phyloP scores from a whole-genome alignment of 2,888 invertebrate species.

The Epicampocera succincta region DNA sequence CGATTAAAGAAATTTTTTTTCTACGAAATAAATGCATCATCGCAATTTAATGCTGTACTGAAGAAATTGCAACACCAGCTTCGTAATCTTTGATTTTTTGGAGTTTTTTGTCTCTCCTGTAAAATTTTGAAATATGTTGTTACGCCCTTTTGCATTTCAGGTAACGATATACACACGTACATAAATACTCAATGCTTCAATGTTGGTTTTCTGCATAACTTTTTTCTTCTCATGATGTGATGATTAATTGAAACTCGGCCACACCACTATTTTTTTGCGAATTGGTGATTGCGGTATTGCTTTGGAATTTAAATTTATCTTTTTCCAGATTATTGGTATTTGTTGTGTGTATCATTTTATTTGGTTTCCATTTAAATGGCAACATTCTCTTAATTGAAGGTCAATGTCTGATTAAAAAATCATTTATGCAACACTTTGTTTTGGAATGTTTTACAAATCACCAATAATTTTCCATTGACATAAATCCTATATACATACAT shows the following conservation, averaged over 20 bases:
- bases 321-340: slow-evolving; percentile 4
- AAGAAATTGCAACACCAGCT: too few species aligned
- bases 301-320: slow-evolving; percentile 29
- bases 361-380: slow-evolving; percentile 33
- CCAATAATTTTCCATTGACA: background rate
- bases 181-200: too few species aligned
- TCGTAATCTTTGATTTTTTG: too few species aligned
- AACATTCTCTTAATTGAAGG: slow-evolving; percentile 40
- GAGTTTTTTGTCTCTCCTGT: too few species aligned
- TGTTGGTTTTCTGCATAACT: background rate
- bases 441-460: background rate
- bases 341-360: slow-evolving; percentile 30
- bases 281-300: slow-evolving; percentile 2
- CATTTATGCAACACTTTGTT: background rate
- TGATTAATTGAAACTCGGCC: slow-evolving; percentile 60
- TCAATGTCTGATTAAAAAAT: slow-evolving; percentile 45
- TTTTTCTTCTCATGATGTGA: slow-evolving; percentile 35
- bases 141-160: too few species aligned
- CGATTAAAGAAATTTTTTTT: too few species aligned
- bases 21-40: too few species aligned
- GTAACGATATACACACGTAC: too few species aligned
- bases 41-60: too few species aligned
- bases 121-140: too few species aligned
- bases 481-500: too few species aligned
- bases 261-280: slow-evolving; percentile 34